A percentile compares a stretch with the other conserved stretches of the same genome.
Conservation (phyloP, 2,888 invertebrate genomes). For the Meliscaeva auricollis region DNA sequence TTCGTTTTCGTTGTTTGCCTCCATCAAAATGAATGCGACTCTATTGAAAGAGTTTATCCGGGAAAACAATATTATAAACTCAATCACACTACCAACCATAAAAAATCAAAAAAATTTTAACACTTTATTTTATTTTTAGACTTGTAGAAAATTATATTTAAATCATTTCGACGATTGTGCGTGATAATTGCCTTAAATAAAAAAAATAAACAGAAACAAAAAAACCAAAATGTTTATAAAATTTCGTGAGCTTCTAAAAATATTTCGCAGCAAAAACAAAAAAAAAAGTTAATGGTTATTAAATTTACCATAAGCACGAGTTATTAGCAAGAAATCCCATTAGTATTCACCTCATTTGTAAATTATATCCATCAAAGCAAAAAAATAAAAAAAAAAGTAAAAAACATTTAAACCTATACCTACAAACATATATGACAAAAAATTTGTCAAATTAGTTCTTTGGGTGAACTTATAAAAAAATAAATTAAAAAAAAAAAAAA, state of each 20-base stretch:
- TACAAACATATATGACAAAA: neutral
- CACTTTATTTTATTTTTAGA: too few relatives aligned
- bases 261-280: constrained; percentile 4
- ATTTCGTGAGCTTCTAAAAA: constrained; percentile 9
- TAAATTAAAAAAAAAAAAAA: neutral
- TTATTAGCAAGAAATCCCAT: constrained; percentile 47
- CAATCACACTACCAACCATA: too few relatives aligned
- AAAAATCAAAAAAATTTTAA: too few relatives aligned
- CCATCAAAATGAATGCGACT: too few relatives aligned
- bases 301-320: constrained; percentile 38
- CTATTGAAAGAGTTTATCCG: too few relatives aligned
- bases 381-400: constrained; percentile 26
- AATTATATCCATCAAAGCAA: constrained; percentile 37
- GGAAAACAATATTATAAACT: too few relatives aligned
- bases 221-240: neutral
- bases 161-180: neutral
- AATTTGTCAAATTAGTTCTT: constrained; percentile 29
- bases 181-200: neutral
- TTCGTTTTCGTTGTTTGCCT: too few relatives aligned
- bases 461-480: constrained; percentile 19
- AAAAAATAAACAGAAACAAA: neutral
- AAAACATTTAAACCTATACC: neutral
- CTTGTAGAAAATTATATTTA: too few relatives aligned
- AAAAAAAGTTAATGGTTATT: constrained; percentile 21
- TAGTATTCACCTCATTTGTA: constrained; percentile 72